A percentile compares a stretch with the other conserved stretches of the same genome.
Evolutionary conservation across 2,888 invertebrate genomes (phyloP).

Genomic region (Pseudeuparius sepicola): DNA sequence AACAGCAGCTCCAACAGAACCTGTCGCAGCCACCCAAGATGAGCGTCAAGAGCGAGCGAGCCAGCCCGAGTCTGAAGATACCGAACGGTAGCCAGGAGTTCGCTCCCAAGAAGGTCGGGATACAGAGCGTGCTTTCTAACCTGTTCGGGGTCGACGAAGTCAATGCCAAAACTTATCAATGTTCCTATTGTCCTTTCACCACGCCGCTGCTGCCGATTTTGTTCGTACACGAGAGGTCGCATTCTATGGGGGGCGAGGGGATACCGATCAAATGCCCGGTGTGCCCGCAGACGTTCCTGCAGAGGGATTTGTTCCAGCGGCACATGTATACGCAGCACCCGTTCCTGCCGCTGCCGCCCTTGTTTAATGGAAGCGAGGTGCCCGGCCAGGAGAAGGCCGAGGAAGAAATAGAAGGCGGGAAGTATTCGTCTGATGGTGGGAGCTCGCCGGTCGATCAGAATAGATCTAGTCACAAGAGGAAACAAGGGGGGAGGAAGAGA

Average conservation of each 20-base stretch:
- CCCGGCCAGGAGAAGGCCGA: slow-evolving; percentile 30
- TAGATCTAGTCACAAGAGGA: slow-evolving; percentile 20
- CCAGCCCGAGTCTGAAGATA: slow-evolving; percentile 48
- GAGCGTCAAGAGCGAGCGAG: slow-evolving; percentile 29
- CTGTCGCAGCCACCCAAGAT: slow-evolving; percentile 19
- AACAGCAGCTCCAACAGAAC: slow-evolving; percentile 40
- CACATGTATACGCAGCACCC: slow-evolving; percentile 54
- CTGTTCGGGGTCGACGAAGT: slow-evolving; percentile 45
- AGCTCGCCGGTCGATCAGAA: slow-evolving; percentile 24
- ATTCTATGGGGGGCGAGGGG: slow-evolving; percentile 37
- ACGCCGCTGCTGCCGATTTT: slow-evolving; percentile 83
- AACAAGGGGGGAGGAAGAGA: too few relatives aligned
- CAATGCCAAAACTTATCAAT: slow-evolving; percentile 69
- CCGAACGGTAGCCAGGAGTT: slow-evolving; percentile 40
- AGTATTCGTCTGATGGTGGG: slow-evolving; percentile 16
- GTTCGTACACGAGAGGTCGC: slow-evolving; percentile 86
- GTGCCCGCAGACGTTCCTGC: slow-evolving; percentile 48
- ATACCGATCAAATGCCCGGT: slow-evolving; percentile 46
- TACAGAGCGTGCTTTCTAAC: slow-evolving; percentile 44
- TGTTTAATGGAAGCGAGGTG: slow-evolving; percentile 38
- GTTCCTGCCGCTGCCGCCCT: slow-evolving; percentile 35
- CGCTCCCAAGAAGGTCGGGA: slow-evolving; percentile 35
- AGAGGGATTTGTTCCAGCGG: slow-evolving; percentile 50
- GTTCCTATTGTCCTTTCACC: slow-evolving; percentile 82
- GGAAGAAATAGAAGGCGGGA: slow-evolving; percentile 25